Percentiles rank a stretch among this genome's conserved stretches.
phyloP scores from a whole-genome alignment of 1,140 invertebrate genomes.

The Latrodectus geometricus region DNA sequence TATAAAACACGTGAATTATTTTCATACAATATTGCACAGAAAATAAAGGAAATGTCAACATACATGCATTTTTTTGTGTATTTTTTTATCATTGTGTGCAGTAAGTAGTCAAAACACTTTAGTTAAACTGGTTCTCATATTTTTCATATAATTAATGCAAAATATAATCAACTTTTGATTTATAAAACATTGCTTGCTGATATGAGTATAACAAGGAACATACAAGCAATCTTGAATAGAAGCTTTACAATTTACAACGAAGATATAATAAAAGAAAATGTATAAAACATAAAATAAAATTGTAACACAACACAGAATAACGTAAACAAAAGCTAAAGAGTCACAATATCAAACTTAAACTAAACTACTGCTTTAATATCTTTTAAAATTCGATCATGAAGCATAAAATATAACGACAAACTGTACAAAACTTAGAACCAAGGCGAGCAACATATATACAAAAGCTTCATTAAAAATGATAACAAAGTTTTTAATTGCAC shows the following conservation, averaged over 20 bases:
- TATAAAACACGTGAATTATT: too few relatives aligned
- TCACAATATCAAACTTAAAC: conserved; percentile 49
- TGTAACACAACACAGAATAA: conserved; percentile 24
- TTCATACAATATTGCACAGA: too few relatives aligned
- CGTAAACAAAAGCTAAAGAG: conserved; percentile 41
- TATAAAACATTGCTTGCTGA: conserved; percentile 16
- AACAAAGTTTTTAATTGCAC: background rate
- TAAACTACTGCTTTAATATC: conserved; percentile 9
- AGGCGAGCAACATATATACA: conserved; percentile 30
- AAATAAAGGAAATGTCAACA: too few relatives aligned
- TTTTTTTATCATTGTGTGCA: too few relatives aligned
- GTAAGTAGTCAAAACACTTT: too few relatives aligned
- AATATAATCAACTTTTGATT: conserved; percentile 17
- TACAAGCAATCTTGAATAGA: conserved; percentile 21
- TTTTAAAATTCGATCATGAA: conserved; percentile 33
- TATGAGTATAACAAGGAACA: conserved; percentile 24
- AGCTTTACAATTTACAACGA: conserved; percentile 26
- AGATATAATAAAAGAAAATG: conserved; percentile 39
- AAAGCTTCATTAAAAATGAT: background rate
- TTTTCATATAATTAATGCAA: too few relatives aligned
- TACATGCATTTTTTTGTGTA: too few relatives aligned
- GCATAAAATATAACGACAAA: conserved; percentile 36
- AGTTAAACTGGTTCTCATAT: too few relatives aligned
- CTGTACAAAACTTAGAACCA: conserved; percentile 54
- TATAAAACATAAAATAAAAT: conserved; percentile 46